Evolutionary conservation across 2,888 invertebrate genomes (phyloP), one percentile per base, ranked within the genome.

Genomic region (Brachyptera risi): DNA sequence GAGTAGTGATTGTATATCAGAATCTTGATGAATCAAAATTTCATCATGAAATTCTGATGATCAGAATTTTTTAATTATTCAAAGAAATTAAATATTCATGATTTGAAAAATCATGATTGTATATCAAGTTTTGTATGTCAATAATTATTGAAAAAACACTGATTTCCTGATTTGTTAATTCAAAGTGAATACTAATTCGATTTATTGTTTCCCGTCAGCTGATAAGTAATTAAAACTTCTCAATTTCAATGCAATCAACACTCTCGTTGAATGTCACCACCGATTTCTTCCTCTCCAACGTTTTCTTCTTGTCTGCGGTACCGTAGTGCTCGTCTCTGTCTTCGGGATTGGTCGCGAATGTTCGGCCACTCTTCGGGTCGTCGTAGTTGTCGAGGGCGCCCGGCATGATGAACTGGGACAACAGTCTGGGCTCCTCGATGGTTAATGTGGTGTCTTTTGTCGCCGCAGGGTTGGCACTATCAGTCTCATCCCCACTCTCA

Each of bases 261-360:
- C 79, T 78, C 69, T 80, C 80, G 69, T 81, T 81, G 66, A 82
- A 82, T 1, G 78, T 80, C 5, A 82, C 81, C 1, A 78, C 77
- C 2, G 80, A 79, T 70, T 80, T 80, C 66, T 75, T 74, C 66
- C 1, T 70, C 1, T 70, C 70, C 44, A 26, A 24, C 27, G 3
- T 44, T 17, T 15, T 56, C 56, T 19, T 47, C 51, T 31, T 35
- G 9, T 40, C 40, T n/a, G 5, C 40, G 17, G 27, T 17, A 2
- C 26, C 58, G 40, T 19, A 27, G 44, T 44, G 24, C 3, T 54
- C 54, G 7, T 31, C 17, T 3, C 3, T 13, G 35, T 54, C 51
- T 5, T 56, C 1, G 47, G 13, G n/a, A 2, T 17, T 31, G 9
- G 21, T 35, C 54, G 23, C 1, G 5, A 19, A n/a, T 50, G 27